phyloP scores from a whole-genome alignment of 2,888 invertebrate genomes.

The Caenorhabditis becei region DNA sequence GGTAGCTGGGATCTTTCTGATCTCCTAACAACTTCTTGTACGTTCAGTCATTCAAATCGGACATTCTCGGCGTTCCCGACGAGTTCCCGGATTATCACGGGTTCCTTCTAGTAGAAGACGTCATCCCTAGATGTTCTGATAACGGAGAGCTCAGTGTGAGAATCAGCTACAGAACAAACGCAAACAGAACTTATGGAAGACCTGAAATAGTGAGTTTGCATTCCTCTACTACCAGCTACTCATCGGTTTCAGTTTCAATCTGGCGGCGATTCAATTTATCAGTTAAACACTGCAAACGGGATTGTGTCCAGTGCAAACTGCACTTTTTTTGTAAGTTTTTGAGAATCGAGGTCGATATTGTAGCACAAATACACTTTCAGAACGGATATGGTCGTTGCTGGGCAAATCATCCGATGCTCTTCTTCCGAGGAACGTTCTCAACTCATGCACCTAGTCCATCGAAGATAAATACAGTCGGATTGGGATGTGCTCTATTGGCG shows the following conservation, averaged over 20 bases:
- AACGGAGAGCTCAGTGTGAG: background rate
- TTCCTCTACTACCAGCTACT: background rate
- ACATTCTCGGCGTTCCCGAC: background rate
- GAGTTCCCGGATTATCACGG: background rate
- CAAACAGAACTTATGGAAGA: background rate
- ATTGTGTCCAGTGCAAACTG: background rate
- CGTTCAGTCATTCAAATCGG: background rate
- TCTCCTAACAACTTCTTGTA: background rate
- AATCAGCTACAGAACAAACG: background rate
- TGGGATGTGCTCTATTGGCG: no score
- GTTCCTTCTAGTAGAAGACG: background rate
- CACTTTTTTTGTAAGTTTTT: background rate
- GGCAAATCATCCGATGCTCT: conserved; percentile 14
- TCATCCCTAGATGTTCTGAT: background rate
- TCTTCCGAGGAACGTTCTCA: conserved; percentile 1
- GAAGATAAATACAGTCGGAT: no score
- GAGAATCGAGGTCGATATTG: background rate
- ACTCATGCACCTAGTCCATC: background rate
- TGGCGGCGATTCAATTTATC: background rate
- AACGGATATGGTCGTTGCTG: background rate
- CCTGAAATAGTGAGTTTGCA: background rate
- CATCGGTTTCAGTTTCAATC: background rate
- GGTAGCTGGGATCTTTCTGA: background rate
- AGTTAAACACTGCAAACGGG: background rate
- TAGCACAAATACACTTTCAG: background rate